Evolutionary conservation across 2,888 invertebrate genomes (phyloP), one percentile per base, ranked within the genome.

Genomic region (Emmelina monodactyla): DNA sequence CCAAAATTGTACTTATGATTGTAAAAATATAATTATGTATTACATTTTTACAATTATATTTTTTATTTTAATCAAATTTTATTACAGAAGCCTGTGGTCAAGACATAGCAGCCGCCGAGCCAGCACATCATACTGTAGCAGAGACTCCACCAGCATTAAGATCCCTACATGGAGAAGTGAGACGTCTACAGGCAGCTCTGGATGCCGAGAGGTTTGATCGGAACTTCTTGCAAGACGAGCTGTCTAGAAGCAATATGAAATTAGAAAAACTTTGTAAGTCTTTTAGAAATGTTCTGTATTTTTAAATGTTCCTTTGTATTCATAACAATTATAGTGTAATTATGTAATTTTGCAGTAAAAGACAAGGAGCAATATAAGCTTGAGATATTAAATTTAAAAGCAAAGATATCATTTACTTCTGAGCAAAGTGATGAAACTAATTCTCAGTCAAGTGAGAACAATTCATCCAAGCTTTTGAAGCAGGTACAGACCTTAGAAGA

Each of bases 161-260:
- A 6, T 72, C 75, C 1, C 46, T 72, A 15, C 75, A 76, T 39
- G 49, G 66, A 33, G 83, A 63, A 47, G 75, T 88, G 9, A 65
- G 82, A 12, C 65, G 75, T 2, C 50, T 88, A 28, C 79, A 75
- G 42, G 79, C 82, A 0, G 83, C 84, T 14, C 55, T 88, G 4
- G 86, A 87, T 43, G 75, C 83, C 0, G 84, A 86, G 54, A 67
- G 82, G 25, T 85, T 83, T 50, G 87, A 88, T 47, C 83, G 85
- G 34, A 78, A 73, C 37, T 86, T 84, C 47, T 50, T 88, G 12
- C 83, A 83, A 37, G 84, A 86, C 16, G 86, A 87, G 47, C 50
- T 88, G 1, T 61, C 68, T 16, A 62, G 71, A 31, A 82, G 83
- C 22, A 76, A 82, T 37, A 64, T 73, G 22, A 83, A 75, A 47